Base-by-base conservation (phyloP, 1,140 invertebrate species). In the Papilio polytes region DNA sequence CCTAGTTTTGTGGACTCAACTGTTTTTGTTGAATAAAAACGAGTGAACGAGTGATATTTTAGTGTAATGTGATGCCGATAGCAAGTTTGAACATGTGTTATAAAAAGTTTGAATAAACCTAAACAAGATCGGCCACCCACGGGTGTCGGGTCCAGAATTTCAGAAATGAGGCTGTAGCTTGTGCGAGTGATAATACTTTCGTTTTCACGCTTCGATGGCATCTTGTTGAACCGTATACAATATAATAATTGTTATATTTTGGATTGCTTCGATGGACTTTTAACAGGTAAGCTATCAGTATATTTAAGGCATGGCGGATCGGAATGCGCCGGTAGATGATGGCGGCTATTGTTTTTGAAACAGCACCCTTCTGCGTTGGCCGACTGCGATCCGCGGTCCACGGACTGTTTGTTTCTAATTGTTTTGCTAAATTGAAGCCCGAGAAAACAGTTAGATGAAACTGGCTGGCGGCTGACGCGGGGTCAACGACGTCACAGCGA, bases 201-300 rank as follows among this genome's bases (percentile, higher is more conserved):
- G 56, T 63, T 63, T 78, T 63, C 77, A 78, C 77, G 56, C 48
- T 78, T 78, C 76, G 53, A 78, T 59, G 31, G 36, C 51, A 56
- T 78, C 15, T 78, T 41, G 76, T 59, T 78, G 31, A 78, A 31
- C 48, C 76, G 76, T 13, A 31, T 59, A 56, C 26, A 15, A 18
- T 31, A 78, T 53, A 26, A 78, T 56, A 78, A 36, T 77, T 78
- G 20, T 20, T 41, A 22, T 56, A 63, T 18, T 18, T 80, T 18
- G 53, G 74, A 81, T 51, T 82, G 83, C 77, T 66, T 84, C 84
- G 74, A 91, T 91, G 90, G 90, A 88, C 85, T 86, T 89, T 84
- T 89, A 87, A 76, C 85, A 91, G 90, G 90, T 91, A 86, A 87
- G 87, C 78, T 80, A 74, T 72, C 22, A 83, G 84, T 80, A 82